phyloP scores from a whole-genome alignment of 1,140 invertebrate genomes.

The Carcinoscorpius rotundicauda region DNA sequence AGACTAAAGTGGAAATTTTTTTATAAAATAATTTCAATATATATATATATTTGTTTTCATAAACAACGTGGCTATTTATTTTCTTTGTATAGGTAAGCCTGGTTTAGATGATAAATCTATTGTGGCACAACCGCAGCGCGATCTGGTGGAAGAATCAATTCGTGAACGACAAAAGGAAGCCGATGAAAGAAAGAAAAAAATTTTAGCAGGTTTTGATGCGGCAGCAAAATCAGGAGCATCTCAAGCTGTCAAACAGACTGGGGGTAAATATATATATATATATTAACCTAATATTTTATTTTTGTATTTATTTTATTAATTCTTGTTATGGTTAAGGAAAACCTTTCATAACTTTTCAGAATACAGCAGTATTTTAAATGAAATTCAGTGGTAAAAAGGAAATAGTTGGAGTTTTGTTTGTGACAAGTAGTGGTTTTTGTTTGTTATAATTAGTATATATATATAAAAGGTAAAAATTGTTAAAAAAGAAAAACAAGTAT shows the following conservation, averaged over 20 bases:
- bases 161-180: constrained; percentile 20
- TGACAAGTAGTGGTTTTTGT: not conserved
- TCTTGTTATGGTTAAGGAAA: not conserved
- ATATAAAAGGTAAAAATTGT: no score
- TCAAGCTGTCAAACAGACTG: constrained; percentile 7
- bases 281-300: not conserved
- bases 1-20: no score
- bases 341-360: constrained; percentile 7
- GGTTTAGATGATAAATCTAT: no score
- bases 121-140: constrained; percentile 12
- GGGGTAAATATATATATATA: constrained; percentile 7
- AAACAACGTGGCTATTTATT: no score
- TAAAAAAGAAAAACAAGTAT: no score
- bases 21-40: no score
- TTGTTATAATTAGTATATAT: no score
- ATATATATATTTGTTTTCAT: no score
- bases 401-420: not conserved
- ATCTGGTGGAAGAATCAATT: constrained; percentile 25
- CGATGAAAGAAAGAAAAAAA: constrained; percentile 21
- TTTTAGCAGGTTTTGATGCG: constrained; percentile 25
- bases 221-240: constrained; percentile 22
- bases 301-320: constrained; percentile 3
- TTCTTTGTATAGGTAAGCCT: no score
- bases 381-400: constrained; percentile 5
- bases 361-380: constrained; percentile 5